phyloP scores from a whole-genome alignment of 1,140 invertebrate genomes.

The Drosophila burlai region DNA sequence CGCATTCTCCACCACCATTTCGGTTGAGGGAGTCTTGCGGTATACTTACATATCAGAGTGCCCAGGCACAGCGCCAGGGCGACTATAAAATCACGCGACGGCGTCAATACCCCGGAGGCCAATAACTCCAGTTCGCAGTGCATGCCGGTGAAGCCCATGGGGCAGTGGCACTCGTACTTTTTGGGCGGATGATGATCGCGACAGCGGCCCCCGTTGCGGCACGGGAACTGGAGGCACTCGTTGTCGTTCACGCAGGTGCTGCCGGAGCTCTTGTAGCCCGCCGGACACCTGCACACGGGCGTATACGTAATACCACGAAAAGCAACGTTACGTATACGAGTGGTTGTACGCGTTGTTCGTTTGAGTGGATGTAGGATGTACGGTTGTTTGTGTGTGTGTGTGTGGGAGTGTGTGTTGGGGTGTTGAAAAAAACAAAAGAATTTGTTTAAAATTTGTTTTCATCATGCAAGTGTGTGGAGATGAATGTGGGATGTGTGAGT shows the following conservation, averaged over 20 bases:
- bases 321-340: conserved; percentile 43
- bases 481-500: conserved; percentile 12
- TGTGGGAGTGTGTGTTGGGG: conserved; percentile 9
- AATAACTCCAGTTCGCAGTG: conserved; percentile 92
- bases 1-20: conserved; percentile 1
- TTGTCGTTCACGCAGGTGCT: conserved; percentile 90
- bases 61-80: conserved; percentile 91
- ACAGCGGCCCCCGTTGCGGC: conserved; percentile 91
- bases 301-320: conserved; percentile 15
- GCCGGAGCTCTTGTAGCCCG: conserved; percentile 88
- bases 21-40: conserved; percentile 7
- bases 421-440: conserved; percentile 70
- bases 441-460: conserved; percentile 73
- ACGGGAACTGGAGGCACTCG: conserved; percentile 90
- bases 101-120: conserved; percentile 91
- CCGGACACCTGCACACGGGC: conserved; percentile 88
- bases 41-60: conserved; percentile 91
- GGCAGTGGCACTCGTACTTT: conserved; percentile 91
- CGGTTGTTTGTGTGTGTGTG: not conserved
- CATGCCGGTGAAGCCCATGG: conserved; percentile 90
- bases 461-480: conserved; percentile 52
- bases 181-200: conserved; percentile 89
- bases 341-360: conserved; percentile 35
- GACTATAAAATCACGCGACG: conserved; percentile 93
- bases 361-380: conserved; percentile 31